Base-by-base conservation (phyloP, 2,113 vertebrate species). In the Rynchops niger region DNA sequence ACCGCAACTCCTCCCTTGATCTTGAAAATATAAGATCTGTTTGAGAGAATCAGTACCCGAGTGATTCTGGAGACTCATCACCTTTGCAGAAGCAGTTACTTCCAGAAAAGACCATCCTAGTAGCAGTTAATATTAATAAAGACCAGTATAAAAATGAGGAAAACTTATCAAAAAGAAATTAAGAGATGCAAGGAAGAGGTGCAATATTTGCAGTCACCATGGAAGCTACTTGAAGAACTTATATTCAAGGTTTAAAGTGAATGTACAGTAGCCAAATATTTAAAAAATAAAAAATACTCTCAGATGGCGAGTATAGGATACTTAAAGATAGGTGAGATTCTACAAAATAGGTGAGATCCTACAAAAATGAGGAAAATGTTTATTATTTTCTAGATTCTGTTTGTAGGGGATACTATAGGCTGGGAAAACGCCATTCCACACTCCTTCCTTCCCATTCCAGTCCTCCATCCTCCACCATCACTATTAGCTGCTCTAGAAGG, bases 201-300 rank as follows among this genome's bases (percentile, higher is more conserved):
- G 22, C 12, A 61, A 8, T 6, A 18, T 10, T 38, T 73, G 36
- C 36, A 74, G 74, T 18, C 59, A 40, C 5, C 36, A 5, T 1
- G 5, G 9, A 40, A 12, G 18, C 32, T 49, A 38, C 29, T 6
- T 30, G 15, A 82, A 40, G 36, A 77, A 65, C 11, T 32, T 3
- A 0, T 2, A 59, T 19, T 36, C 7, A 4, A 77, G 32, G 71
- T 42, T 36, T 13, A 80, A 25, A 59, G 17, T 1, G 0, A 63
- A 43, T 3, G 5, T 25, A 59, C 2, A 27, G 13, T 9, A 79
- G 7, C 2, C 34, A 80, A 86, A 30, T 21, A 56, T 3, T n/a
- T 62, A 30, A 67, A 22, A 55, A 76, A 59, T 27, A 42, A 58
- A 82, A 29, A n/a, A n/a, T n/a, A n/a, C n/a, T n/a, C n/a, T n/a